Conservation (phyloP, 2,797 vertebrate genomes). For the Sebastes diploproa region DNA sequence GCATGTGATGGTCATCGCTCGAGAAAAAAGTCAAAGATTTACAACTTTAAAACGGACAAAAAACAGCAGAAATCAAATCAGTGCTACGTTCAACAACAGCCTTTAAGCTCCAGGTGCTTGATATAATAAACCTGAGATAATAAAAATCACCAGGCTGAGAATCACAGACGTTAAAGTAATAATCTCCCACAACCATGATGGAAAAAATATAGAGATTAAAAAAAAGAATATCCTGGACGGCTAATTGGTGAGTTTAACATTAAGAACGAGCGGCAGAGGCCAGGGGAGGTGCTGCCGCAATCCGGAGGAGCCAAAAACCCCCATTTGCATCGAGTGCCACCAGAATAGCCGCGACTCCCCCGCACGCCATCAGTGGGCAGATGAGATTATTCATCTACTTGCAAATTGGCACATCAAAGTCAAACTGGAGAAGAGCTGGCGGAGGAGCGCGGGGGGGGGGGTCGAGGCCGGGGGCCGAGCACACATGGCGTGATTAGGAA, state of each 20-base stretch:
- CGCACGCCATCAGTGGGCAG: slow-evolving; percentile 81
- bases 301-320: slow-evolving; percentile 68
- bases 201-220: not conserved
- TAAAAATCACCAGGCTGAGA: not conserved
- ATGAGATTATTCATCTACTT: slow-evolving; percentile 87
- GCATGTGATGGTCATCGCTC: rapidly evolving
- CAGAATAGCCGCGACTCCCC: slow-evolving; percentile 80
- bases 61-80: slow-evolving; percentile 2
- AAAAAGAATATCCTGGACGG: slow-evolving; percentile 14
- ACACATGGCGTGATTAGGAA: slow-evolving; percentile 28
- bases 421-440: slow-evolving; percentile 78
- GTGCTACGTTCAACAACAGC: not conserved
- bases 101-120: slow-evolving; percentile 45
- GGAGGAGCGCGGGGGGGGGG: slow-evolving; percentile 62
- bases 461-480: slow-evolving; percentile 7
- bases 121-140: slow-evolving; percentile 62
- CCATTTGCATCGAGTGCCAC: slow-evolving; percentile 78
- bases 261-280: slow-evolving; percentile 73
- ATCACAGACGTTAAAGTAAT: slow-evolving; percentile 81
- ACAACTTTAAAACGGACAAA: not conserved
- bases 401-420: slow-evolving; percentile 88
- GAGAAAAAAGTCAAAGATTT: not conserved
- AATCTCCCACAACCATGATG: slow-evolving; percentile 54
- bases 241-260: slow-evolving; percentile 85
- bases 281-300: slow-evolving; percentile 67